Conservation (phyloP, 2,113 vertebrate genomes). For the Pachycephala philippinensis region DNA sequence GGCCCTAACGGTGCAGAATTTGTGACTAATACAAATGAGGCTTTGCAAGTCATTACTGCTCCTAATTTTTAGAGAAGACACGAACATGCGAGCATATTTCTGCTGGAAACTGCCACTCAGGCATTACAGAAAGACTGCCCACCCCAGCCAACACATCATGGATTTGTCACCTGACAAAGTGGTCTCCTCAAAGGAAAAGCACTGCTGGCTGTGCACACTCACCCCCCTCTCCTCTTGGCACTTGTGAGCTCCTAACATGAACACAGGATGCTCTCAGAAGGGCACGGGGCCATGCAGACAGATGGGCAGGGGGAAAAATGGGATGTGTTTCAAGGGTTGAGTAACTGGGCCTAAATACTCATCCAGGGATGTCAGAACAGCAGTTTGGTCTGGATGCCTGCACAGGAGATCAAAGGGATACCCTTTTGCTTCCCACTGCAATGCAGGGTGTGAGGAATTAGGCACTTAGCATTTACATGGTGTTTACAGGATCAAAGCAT, state of each 20-base stretch:
- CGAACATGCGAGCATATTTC: background rate
- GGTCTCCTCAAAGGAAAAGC: background rate
- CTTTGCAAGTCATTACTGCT: background rate
- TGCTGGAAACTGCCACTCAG: background rate
- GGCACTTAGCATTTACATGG: background rate
- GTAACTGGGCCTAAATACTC: background rate
- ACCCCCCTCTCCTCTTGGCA: background rate
- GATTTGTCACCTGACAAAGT: background rate
- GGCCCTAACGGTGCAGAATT: background rate
- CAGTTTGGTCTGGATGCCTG: background rate
- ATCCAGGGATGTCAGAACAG: background rate
- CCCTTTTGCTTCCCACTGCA: background rate
- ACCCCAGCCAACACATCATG: accelerated
- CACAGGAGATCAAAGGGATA: background rate
- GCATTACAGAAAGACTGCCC: background rate
- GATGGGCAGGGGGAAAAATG: background rate
- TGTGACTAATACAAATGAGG: background rate
- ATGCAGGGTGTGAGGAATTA: background rate
- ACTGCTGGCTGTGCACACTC: background rate
- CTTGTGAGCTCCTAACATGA: background rate
- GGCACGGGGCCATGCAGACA: constrained; percentile 25
- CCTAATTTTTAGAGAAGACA: background rate
- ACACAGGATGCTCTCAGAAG: background rate
- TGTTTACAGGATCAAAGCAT: background rate
- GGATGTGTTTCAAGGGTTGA: background rate